Conservation (phyloP, 2,113 vertebrate genomes). For the Phyllostomus hastatus region DNA sequence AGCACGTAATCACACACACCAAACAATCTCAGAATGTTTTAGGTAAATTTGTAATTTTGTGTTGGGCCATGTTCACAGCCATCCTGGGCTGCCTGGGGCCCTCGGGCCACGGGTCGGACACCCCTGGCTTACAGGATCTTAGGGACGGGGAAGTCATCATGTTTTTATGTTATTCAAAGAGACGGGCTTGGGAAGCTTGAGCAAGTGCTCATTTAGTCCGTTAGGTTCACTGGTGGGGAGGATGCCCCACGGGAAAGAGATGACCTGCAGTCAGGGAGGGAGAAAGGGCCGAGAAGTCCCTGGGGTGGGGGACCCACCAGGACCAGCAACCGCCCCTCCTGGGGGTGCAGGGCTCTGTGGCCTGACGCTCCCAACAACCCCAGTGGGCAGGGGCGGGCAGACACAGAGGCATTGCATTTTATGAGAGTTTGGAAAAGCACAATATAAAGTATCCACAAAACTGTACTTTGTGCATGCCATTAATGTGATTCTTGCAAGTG, state of each 20-base stretch:
- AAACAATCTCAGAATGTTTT: too few relatives aligned
- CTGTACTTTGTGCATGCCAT: not conserved
- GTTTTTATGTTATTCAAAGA: not conserved
- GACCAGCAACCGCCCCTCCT: not conserved
- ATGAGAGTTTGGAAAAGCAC: not conserved
- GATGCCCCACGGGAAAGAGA: not conserved
- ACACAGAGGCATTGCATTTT: not conserved
- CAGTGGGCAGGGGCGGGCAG: not conserved
- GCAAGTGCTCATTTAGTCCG: not conserved
- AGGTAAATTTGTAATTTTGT: too few relatives aligned
- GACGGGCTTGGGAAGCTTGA: not conserved
- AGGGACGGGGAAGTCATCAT: not conserved
- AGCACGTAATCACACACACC: too few relatives aligned
- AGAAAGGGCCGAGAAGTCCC: not conserved
- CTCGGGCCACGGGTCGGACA: too few relatives aligned
- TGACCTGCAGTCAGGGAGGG: not conserved
- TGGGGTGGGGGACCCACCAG: not conserved
- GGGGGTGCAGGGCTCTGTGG: not conserved
- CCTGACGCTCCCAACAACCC: not conserved
- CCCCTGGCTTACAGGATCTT: not conserved
- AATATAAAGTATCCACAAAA: not conserved
- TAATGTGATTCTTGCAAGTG: not conserved
- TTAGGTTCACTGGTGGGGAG: not conserved
- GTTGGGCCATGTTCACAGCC: too few relatives aligned
- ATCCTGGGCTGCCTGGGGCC: too few relatives aligned